Percentiles rank a stretch among this genome's conserved stretches.
These are phyloP conservation scores for Synergus gifuensis DNA, from an alignment of 2,888 invertebrate genomes.

Conservation along the genomic window DNA sequence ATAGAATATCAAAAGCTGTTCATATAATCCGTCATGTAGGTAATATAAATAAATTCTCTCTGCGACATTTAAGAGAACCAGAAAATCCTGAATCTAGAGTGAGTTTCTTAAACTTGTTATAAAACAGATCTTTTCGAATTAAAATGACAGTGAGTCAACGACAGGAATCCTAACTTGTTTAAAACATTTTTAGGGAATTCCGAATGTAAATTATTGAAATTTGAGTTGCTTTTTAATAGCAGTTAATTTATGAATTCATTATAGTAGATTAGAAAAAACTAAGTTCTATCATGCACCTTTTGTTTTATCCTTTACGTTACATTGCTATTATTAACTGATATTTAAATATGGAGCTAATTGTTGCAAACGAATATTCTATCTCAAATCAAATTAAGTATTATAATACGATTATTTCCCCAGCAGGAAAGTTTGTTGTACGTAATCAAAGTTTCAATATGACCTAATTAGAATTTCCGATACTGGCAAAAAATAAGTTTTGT, in stretches of 20 bases:
- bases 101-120: not conserved
- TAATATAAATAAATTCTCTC: not conserved
- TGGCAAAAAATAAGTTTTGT: not conserved
- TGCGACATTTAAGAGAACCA: not conserved
- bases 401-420: not conserved
- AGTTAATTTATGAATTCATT: not conserved
- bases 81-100: not conserved
- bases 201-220: not conserved
- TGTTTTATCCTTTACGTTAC: not conserved
- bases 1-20: too few relatives aligned
- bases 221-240: not conserved
- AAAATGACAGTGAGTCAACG: not conserved
- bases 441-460: not conserved
- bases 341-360: constrained; percentile 7
- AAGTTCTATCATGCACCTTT: not conserved
- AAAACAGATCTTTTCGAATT: not conserved
- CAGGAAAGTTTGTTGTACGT: not conserved
- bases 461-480: not conserved
- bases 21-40: not conserved
- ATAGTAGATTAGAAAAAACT: not conserved
- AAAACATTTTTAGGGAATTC: not conserved
- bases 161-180: not conserved
- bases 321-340: not conserved
- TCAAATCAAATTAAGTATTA: not conserved
- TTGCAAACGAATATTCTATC: not conserved